Conservation (phyloP, 2,888 invertebrate species). For the Parthenolecanium corni region DNA sequence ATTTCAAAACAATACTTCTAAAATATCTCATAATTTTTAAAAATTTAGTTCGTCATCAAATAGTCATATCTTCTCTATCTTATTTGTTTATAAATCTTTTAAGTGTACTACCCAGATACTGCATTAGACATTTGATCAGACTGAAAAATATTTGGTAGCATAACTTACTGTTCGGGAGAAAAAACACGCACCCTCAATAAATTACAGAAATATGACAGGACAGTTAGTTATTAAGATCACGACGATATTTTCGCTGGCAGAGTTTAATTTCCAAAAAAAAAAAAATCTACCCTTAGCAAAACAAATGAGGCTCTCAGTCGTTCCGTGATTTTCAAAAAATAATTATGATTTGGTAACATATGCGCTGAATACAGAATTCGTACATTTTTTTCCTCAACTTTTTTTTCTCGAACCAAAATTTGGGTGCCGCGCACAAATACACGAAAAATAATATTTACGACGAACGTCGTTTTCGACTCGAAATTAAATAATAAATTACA, state of each 20-base stretch:
- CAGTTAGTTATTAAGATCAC: constrained; percentile 20
- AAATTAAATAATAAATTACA: too few relatives aligned
- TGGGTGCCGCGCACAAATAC: too few relatives aligned
- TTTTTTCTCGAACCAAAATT: background rate
- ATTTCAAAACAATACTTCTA: too few relatives aligned
- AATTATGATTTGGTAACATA: background rate
- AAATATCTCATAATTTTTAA: too few relatives aligned
- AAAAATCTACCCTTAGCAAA: background rate
- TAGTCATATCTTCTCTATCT: too few relatives aligned
- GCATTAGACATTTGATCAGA: too few relatives aligned
- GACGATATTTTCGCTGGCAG: constrained; percentile 14
- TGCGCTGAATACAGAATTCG: background rate
- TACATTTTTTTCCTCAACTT: background rate
- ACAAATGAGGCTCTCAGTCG: constrained; percentile 12
- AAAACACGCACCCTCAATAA: constrained; percentile 26
- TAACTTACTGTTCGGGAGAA: background rate
- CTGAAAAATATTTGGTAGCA: background rate
- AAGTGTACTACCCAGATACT: too few relatives aligned
- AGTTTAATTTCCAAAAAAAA: constrained; percentile 19
- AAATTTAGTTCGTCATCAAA: too few relatives aligned
- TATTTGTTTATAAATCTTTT: too few relatives aligned
- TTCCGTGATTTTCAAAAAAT: background rate
- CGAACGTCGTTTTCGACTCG: too few relatives aligned
- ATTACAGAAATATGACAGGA: constrained; percentile 23
- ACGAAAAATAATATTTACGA: too few relatives aligned